Conservation (phyloP, 2,113 vertebrate species). For the Serilophus lunatus region DNA sequence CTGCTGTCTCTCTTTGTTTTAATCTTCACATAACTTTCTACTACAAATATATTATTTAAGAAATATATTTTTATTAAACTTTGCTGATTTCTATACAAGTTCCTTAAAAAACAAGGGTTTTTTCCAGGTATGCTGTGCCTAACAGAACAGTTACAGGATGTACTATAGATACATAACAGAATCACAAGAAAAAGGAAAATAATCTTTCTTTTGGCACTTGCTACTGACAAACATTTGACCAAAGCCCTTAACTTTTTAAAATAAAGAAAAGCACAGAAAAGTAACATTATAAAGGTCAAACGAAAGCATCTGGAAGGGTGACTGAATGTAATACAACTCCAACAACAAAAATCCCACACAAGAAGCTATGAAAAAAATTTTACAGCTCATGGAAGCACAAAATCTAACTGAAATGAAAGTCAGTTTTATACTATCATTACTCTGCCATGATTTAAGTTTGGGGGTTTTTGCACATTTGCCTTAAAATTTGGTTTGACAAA, state of each 20-base stretch:
- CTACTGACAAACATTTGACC: constrained; percentile 7
- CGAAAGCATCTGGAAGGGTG: constrained; percentile 49
- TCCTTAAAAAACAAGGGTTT: neutral
- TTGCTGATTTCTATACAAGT: neutral
- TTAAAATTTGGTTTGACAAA: neutral
- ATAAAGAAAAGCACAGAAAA: constrained; percentile 24
- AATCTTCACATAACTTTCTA: neutral
- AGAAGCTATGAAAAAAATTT: constrained; percentile 38
- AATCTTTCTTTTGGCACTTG: constrained; percentile 49
- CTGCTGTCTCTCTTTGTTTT: neutral
- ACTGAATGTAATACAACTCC: constrained; percentile 42
- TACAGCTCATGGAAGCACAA: neutral
- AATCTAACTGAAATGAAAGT: neutral
- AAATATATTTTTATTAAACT: neutral
- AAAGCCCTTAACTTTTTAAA: constrained; percentile 32
- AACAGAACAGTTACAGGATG: neutral
- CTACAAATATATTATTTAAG: neutral
- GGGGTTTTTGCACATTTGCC: neutral
- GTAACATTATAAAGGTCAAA: constrained; percentile 55
- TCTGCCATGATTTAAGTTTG: neutral
- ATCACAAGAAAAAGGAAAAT: neutral
- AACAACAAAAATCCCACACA: constrained; percentile 49
- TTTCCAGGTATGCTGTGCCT: neutral
- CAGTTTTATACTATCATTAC: neutral
- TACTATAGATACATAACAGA: constrained; percentile 7